Conservation (phyloP, 2,797 vertebrate species). For the Heliangelus exortis region DNA sequence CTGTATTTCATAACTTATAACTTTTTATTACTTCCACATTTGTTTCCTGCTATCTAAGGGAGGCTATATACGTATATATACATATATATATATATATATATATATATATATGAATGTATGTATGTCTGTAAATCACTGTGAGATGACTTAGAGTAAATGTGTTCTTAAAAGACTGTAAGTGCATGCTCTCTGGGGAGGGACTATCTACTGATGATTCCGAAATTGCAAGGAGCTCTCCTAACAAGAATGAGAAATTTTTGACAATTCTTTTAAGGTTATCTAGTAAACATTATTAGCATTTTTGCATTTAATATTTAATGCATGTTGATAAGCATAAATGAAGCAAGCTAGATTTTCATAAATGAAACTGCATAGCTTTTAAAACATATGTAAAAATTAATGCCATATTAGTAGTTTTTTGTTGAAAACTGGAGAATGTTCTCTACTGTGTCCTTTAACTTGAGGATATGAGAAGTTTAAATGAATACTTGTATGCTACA, state of each 20-base stretch:
- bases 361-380: not conserved
- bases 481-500: not conserved
- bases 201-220: not conserved
- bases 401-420: not conserved
- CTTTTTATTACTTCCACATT: not conserved
- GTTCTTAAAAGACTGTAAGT: not conserved
- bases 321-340: not conserved
- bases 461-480: conserved; percentile 4
- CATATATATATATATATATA: not conserved
- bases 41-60: not conserved
- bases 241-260: not conserved
- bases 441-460: conserved; percentile 37
- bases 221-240: not conserved
- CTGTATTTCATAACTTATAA: not conserved
- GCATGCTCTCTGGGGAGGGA: not conserved
- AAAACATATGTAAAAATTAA: not conserved
- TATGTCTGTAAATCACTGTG: not conserved
- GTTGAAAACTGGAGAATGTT: not conserved
- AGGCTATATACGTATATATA: not conserved
- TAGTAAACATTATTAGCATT: not conserved
- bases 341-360: not conserved
- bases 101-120: not conserved
- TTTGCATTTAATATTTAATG: not conserved
- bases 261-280: not conserved
- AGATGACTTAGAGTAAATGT: not conserved